Base-by-base conservation (phyloP, 2,888 invertebrate species). In the Papilio protenor region DNA sequence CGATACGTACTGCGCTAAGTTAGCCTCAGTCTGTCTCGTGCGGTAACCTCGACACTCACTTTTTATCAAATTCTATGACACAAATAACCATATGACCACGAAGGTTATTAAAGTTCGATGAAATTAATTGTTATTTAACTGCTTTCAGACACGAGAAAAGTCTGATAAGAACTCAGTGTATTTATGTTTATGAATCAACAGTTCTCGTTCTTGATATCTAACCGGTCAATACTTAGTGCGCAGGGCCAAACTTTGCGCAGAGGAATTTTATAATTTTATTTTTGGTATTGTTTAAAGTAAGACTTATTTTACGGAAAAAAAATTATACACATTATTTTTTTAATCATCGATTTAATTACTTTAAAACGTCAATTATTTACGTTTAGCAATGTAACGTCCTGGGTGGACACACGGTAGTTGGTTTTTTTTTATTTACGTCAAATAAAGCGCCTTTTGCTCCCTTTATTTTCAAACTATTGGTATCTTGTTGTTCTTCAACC, bases 11-110 rank as follows among this genome's bases (percentile, higher is more conserved):
- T 64, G 21, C 27, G 47, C 40, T n/a, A 40, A 66, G 66, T 40
- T 84, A 73, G 57, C 33, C 61, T 74, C 72, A 70, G 40, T 33
- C 40, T 18, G 23, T 85, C 85, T 84, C 81, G 80, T 79, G 83
- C 85, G 85, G 85, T 88, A 90, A 89, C 93, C 91, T 92, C 89
- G 90, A 89, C 90, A 87, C 86, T 91, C 88, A 90, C 92, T 92
- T 92, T 92, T 91, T 88, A 86, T 84, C 82, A 79, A 73, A 33
- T 79, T 64, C 71, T 77, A 77, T 82, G 80, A 80, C 84, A 86
- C 83, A 79, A 83, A 80, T 85, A 81, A 80, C 80, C 81, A 82
- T 80, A 80, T 80, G 80, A 82, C 83, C 84, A 79, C 82, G 80
- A 84, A 82, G 81, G 80, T 79, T 75, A 59, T 21, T 72, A 40